Conservation (phyloP, 2,888 invertebrate species). For the Panzeria rudis region DNA sequence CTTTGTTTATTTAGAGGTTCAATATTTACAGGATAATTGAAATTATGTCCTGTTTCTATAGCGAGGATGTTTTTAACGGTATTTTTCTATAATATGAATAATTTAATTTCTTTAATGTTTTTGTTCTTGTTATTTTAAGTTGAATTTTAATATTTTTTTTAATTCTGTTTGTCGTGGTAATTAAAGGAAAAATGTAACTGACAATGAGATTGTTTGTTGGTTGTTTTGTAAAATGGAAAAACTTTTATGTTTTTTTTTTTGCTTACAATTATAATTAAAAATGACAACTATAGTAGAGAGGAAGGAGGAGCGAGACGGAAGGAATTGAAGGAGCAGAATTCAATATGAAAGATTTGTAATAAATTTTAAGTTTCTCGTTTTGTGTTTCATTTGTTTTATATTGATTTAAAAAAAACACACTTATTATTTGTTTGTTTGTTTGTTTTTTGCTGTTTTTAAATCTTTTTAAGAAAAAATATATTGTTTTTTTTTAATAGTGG, state of each 20-base stretch:
- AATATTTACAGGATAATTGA: conserved; percentile 71
- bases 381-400: background rate
- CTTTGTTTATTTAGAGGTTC: conserved; percentile 59
- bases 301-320: conserved; percentile 38
- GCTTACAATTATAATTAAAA: conserved; percentile 62
- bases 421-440: conserved; percentile 53
- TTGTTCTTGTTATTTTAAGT: background rate
- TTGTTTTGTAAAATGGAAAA: conserved; percentile 73
- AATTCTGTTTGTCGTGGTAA: conserved; percentile 70
- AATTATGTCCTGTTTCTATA: conserved; percentile 69
- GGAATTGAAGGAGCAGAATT: conserved; percentile 60
- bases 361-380: conserved; percentile 35
- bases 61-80: conserved; percentile 65
- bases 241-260: conserved; percentile 53
- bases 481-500: conserved; percentile 58
- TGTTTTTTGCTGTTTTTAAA: conserved; percentile 26
- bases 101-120: background rate
- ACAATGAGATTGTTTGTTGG: conserved; percentile 76
- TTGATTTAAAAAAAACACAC: conserved; percentile 60
- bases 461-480: conserved; percentile 62
- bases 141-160: conserved; percentile 69
- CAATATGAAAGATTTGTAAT: conserved; percentile 48
- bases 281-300: conserved; percentile 57
- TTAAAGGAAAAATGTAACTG: conserved; percentile 62
- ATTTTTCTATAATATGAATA: conserved; percentile 36